phyloP scores from a whole-genome alignment of 2,113 vertebrate genomes.

The Stercorarius parasiticus region DNA sequence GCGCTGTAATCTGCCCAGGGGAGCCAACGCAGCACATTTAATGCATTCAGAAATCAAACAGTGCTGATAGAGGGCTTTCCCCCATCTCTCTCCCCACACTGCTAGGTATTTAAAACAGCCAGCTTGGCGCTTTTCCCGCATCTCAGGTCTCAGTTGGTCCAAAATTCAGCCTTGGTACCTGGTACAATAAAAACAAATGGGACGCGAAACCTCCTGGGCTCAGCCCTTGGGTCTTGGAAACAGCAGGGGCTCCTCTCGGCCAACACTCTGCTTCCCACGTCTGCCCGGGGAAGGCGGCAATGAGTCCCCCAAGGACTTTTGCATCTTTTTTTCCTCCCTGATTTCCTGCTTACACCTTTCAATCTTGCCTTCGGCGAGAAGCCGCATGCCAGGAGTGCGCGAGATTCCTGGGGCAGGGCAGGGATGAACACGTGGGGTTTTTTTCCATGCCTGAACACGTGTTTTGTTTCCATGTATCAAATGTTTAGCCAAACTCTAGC shows the following conservation, averaged over 20 bases:
- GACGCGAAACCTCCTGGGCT: not conserved
- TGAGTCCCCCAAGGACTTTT: accelerated
- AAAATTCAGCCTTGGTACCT: not conserved
- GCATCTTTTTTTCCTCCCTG: no score
- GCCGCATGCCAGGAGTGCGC: not conserved
- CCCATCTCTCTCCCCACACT: not conserved
- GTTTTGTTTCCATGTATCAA: accelerated
- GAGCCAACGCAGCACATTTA: slow-evolving; percentile 63
- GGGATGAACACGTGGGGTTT: no score
- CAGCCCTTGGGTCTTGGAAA: not conserved
- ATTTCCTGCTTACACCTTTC: not conserved
- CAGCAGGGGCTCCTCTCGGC: not conserved
- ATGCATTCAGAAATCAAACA: not conserved
- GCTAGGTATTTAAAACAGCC: not conserved
- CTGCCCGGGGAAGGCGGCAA: not conserved
- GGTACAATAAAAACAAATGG: not conserved
- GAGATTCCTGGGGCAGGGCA: not conserved
- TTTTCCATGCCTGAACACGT: not conserved
- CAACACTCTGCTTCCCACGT: accelerated
- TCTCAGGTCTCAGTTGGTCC: not conserved
- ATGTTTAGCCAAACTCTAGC: accelerated
- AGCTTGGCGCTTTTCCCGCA: slow-evolving; percentile 9
- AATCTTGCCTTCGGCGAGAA: accelerated
- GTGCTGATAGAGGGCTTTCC: slow-evolving; percentile 63
- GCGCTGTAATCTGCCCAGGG: not conserved